Conservation (phyloP, 2,797 vertebrate species). For the Xyrichtys novacula region DNA sequence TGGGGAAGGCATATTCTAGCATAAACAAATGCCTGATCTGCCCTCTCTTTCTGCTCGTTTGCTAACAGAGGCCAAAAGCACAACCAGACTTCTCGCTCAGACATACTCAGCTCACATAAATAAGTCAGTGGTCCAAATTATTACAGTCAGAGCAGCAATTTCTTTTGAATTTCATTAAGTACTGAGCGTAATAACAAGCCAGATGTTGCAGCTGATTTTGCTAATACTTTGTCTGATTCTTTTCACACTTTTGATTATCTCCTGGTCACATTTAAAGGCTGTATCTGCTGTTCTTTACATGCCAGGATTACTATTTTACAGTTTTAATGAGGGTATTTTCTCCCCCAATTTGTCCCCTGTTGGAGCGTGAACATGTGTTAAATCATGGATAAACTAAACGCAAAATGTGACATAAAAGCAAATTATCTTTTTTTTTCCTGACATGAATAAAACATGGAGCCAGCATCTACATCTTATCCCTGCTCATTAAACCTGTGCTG, state of each 20-base stretch:
- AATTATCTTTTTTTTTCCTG: background rate
- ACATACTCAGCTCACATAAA: conserved; percentile 5
- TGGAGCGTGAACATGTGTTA: too few species aligned
- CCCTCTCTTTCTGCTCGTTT: conserved; percentile 1
- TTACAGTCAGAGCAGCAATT: background rate
- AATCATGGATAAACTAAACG: too few species aligned
- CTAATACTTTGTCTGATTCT: too few species aligned
- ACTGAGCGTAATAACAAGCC: background rate
- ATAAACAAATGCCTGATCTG: background rate
- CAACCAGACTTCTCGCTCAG: background rate
- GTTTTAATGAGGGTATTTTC: too few species aligned
- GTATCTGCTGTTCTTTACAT: too few species aligned
- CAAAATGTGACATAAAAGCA: too few species aligned
- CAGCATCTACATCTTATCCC: background rate
- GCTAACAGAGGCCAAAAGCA: background rate
- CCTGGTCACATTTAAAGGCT: too few species aligned
- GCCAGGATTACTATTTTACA: too few species aligned
- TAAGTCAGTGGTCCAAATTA: conserved; percentile 7
- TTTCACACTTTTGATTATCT: too few species aligned
- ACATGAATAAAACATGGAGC: conserved; percentile 13
- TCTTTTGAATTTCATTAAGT: conserved; percentile 7
- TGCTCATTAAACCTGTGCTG: background rate
- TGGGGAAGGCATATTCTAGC: background rate
- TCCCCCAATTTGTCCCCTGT: too few species aligned
- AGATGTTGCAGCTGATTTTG: conserved; percentile 25